phyloP scores from a whole-genome alignment of 2,113 vertebrate genomes.

The Odocoileus hemionus region DNA sequence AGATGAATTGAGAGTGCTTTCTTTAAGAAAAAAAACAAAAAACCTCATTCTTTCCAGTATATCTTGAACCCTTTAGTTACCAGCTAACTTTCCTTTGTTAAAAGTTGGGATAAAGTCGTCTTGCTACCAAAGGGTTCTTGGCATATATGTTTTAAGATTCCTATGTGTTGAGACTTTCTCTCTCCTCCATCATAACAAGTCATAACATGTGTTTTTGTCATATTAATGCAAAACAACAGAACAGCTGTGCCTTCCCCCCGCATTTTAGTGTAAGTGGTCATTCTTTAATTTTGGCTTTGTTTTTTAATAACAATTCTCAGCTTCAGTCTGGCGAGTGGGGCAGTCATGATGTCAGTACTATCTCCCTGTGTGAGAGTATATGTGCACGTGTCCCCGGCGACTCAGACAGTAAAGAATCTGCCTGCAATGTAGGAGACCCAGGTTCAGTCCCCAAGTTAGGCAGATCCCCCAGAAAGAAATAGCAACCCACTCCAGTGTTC shows the following conservation, averaged over 20 bases:
- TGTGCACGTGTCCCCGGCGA: background rate
- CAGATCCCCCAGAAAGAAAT: background rate
- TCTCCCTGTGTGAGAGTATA: background rate
- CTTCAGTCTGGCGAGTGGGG: background rate
- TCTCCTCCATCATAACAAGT: background rate
- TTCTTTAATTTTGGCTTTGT: background rate
- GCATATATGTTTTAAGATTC: background rate
- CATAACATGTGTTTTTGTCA: background rate
- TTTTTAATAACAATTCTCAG: background rate
- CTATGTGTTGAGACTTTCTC: background rate
- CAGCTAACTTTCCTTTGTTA: background rate
- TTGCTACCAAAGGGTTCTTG: background rate
- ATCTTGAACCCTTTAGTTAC: background rate
- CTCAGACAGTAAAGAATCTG: background rate
- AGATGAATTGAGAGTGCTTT: background rate
- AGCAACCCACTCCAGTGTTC: background rate
- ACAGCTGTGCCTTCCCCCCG: fast-evolving
- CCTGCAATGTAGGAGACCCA: background rate
- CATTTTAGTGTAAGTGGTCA: background rate
- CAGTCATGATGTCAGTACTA: background rate
- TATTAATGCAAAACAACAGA: background rate
- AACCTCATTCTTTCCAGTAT: background rate
- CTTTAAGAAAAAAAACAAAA: background rate
- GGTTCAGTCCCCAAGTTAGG: background rate
- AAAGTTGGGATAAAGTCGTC: background rate